Conservation (phyloP, 2,888 invertebrate species). For the Leptogaster cylindrica region DNA sequence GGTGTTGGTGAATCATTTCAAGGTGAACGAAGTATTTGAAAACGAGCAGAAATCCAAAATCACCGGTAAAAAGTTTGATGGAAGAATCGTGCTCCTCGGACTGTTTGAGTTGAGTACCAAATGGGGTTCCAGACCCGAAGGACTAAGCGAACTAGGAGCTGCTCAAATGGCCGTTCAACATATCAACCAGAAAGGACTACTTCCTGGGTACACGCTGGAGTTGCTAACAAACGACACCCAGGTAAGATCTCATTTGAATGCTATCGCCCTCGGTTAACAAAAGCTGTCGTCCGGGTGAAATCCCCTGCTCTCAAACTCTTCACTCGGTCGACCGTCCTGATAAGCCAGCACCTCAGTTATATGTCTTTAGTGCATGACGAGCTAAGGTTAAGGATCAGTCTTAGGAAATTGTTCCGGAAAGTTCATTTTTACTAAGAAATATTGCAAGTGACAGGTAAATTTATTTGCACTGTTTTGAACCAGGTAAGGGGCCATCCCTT, state of each 20-base stretch:
- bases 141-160: constrained; percentile 76
- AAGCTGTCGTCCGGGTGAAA: too few species aligned
- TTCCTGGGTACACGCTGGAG: constrained; percentile 77
- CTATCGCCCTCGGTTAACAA: too few species aligned
- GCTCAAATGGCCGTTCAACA: constrained; percentile 81
- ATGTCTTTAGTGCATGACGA: too few species aligned
- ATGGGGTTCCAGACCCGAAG: constrained; percentile 71
- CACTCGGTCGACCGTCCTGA: too few species aligned
- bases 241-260: constrained; percentile 65
- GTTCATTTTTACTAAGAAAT: too few species aligned
- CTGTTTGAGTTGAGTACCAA: constrained; percentile 78
- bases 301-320: too few species aligned
- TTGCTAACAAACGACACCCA: constrained; percentile 84
- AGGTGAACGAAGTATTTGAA: constrained; percentile 62
- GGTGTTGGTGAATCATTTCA: constrained; percentile 52
- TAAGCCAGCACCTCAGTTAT: too few species aligned
- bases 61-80: constrained; percentile 49
- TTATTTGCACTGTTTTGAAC: too few species aligned
- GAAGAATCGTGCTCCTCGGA: constrained; percentile 74
- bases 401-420: too few species aligned
- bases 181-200: constrained; percentile 71
- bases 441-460: too few species aligned
- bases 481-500: too few species aligned
- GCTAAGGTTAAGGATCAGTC: too few species aligned
- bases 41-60: constrained; percentile 57